Conservation (phyloP, 1,140 invertebrate genomes). For the Bombus affinis region DNA sequence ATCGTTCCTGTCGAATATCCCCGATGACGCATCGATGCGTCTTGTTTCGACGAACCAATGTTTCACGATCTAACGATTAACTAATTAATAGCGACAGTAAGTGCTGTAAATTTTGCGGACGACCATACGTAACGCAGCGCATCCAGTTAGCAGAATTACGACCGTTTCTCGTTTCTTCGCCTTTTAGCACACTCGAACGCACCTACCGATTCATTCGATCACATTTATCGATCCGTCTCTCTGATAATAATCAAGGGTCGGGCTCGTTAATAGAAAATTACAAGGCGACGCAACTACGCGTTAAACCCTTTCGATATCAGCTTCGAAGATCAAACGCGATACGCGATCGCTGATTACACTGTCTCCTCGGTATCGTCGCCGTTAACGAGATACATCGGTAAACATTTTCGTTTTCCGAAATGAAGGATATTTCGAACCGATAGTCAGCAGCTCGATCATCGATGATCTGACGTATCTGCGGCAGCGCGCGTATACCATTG, state of each 20-base stretch:
- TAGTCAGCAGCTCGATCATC: background rate
- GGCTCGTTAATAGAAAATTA: background rate
- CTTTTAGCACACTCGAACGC: background rate
- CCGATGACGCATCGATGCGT: constrained; percentile 40
- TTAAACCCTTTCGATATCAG: background rate
- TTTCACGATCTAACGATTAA: background rate
- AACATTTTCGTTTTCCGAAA: background rate
- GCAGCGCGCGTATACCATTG: no score
- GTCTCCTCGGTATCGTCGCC: background rate
- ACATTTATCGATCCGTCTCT: background rate
- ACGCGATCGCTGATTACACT: background rate
- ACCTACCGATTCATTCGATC: background rate
- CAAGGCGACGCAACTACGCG: constrained; percentile 9
- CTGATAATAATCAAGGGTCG: background rate
- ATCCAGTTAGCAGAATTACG: background rate
- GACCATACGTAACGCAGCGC: no score
- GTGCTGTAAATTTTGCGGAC: background rate
- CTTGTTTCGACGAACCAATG: background rate
- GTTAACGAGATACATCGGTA: background rate
- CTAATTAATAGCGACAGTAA: constrained; percentile 5
- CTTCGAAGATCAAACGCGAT: constrained; percentile 24
- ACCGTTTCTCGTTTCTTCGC: no score
- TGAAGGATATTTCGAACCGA: background rate
- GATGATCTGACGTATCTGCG: no score
- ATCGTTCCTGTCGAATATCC: background rate